A percentile compares a stretch with the other conserved stretches of the same genome.
Evolutionary conservation across 2,888 invertebrate genomes (phyloP).

Genomic region (Dyspetes luteomarginatus): DNA sequence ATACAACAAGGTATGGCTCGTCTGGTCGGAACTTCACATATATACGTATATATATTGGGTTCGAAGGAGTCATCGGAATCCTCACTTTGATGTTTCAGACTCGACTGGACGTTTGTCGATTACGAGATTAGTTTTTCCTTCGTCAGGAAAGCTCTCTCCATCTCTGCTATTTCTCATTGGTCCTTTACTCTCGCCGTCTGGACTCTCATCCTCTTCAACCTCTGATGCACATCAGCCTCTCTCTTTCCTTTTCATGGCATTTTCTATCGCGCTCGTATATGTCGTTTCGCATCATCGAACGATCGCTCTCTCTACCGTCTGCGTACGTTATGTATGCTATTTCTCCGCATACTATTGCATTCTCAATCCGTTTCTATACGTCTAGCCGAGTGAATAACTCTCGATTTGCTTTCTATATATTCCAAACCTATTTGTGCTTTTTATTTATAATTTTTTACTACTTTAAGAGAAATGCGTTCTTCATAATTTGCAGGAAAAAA

Average conservation of each 20-base stretch:
- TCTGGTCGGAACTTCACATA: too few relatives aligned
- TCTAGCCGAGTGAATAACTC: background rate
- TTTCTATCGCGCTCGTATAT: conserved; percentile 25
- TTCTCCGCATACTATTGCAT: background rate
- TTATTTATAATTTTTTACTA: too few relatives aligned
- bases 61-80: conserved; percentile 50
- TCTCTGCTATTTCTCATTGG: conserved; percentile 4
- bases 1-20: too few relatives aligned
- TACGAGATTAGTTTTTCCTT: conserved; percentile 77
- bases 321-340: background rate
- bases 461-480: too few relatives aligned
- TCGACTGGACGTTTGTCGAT: conserved; percentile 75
- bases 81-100: conserved; percentile 58
- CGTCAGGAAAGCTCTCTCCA: conserved; percentile 45
- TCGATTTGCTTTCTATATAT: conserved; percentile 1
- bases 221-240: background rate
- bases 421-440: background rate
- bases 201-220: background rate
- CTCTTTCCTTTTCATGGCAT: conserved; percentile 9
- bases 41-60: background rate
- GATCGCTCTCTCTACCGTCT: conserved; percentile 2
- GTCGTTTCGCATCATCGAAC: conserved; percentile 31
- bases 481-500: too few relatives aligned
- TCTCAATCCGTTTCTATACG: conserved; percentile 6
- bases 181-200: background rate